These are phyloP conservation scores for Drymodes brunneopygia DNA, from an alignment of 2,113 vertebrate species.

Conservation along the genomic window DNA sequence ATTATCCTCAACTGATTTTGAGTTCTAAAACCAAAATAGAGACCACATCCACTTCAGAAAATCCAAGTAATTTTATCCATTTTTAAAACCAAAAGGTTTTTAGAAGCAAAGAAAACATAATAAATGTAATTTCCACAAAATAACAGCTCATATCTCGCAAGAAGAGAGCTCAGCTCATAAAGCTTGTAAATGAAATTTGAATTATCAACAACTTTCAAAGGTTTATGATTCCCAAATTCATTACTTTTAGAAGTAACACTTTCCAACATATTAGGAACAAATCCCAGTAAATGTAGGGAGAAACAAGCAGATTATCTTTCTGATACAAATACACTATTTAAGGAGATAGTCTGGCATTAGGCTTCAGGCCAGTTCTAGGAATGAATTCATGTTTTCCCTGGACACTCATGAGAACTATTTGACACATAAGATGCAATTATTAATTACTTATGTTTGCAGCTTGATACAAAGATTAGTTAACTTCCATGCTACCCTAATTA, in stretches of 20 bases:
- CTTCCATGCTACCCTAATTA: neutral
- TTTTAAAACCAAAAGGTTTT: neutral
- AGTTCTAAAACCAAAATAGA: neutral
- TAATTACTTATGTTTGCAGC: neutral
- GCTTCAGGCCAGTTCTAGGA: neutral
- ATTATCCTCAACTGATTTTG: neutral
- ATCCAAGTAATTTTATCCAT: neutral
- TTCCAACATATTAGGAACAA: neutral
- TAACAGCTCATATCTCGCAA: neutral
- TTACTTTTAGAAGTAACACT: neutral
- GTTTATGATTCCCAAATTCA: neutral
- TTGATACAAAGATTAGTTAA: neutral
- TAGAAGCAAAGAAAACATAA: neutral
- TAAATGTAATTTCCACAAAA: neutral
- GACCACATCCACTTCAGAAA: neutral
- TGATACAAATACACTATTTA: neutral
- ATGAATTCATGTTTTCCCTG: neutral
- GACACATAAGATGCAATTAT: neutral
- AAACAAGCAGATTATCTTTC: neutral
- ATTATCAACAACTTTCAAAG: neutral
- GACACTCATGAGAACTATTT: neutral
- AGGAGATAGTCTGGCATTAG: neutral
- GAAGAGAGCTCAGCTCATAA: neutral
- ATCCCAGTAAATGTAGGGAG: neutral
- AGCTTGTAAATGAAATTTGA: neutral